Conservation (phyloP, 2,113 vertebrate genomes). For the Alethe castanea region DNA sequence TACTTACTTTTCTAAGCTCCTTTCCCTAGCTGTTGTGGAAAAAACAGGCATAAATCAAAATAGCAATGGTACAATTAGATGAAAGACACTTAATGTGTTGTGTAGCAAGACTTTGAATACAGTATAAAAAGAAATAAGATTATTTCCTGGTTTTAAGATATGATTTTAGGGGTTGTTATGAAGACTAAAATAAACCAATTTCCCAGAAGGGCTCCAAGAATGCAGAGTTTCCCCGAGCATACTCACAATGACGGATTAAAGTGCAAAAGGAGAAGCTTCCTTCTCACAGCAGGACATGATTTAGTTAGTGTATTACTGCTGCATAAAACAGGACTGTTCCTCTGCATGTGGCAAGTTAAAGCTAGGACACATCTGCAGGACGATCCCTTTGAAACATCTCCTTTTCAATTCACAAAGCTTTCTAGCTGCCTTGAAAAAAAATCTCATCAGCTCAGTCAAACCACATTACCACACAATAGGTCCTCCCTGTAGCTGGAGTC, state of each 20-base stretch:
- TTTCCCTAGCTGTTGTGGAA: background rate
- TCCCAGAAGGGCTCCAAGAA: background rate
- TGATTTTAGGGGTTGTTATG: background rate
- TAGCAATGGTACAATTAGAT: background rate
- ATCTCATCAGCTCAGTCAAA: background rate
- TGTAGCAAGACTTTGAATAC: background rate
- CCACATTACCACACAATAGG: background rate
- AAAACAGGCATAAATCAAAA: background rate
- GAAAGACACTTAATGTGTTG: background rate
- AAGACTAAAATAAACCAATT: background rate
- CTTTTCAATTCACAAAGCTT: constrained; percentile 4
- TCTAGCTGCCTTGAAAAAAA: background rate
- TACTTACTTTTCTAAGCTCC: background rate
- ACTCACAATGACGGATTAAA: background rate
- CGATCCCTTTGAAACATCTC: background rate
- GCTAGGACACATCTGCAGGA: background rate
- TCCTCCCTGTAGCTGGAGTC: background rate
- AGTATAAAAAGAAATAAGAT: background rate
- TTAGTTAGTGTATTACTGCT: background rate
- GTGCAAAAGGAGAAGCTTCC: background rate
- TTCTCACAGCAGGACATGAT: background rate
- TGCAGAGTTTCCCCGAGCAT: background rate
- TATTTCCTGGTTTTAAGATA: background rate
- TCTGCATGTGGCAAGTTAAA: background rate
- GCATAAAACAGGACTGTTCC: background rate